phyloP scores from a whole-genome alignment of 2,888 invertebrate species.

The Hydrotaea cyrtoneurina region DNA sequence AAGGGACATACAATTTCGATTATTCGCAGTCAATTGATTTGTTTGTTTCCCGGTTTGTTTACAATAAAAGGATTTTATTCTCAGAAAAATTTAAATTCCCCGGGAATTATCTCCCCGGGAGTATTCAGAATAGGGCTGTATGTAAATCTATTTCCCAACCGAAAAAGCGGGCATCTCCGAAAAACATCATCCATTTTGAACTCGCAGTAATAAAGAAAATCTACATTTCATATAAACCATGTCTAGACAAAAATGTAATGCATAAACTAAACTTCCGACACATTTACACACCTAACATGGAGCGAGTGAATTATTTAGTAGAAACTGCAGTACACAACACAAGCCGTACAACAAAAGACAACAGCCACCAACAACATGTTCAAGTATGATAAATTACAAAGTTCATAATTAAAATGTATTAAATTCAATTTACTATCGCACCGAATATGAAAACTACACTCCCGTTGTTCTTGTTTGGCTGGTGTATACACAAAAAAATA shows the following conservation, averaged over 20 bases:
- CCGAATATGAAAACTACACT: not conserved
- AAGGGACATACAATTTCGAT: too few relatives aligned
- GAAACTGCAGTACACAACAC: not conserved
- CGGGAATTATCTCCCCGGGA: too few relatives aligned
- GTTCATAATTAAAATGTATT: conserved; percentile 70
- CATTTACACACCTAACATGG: conserved; percentile 34
- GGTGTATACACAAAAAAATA: too few relatives aligned
- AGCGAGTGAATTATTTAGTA: not conserved
- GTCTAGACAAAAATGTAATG: conserved; percentile 62
- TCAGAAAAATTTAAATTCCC: too few relatives aligned
- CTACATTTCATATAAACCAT: conserved; percentile 29
- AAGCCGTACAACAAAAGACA: conserved; percentile 9
- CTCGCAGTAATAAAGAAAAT: conserved; percentile 21
- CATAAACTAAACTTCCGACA: conserved; percentile 45
- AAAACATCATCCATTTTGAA: conserved; percentile 2
- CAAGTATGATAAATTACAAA: conserved; percentile 62
- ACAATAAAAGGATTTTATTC: too few relatives aligned
- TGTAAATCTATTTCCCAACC: not conserved
- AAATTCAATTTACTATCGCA: conserved; percentile 68
- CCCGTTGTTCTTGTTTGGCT: not conserved
- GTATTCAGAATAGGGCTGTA: too few relatives aligned
- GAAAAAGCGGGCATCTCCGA: not conserved
- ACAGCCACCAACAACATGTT: conserved; percentile 34
- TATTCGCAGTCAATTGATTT: too few relatives aligned
- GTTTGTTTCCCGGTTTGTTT: too few relatives aligned